These are phyloP conservation scores for Cinclus mexicanus DNA, from an alignment of 2,113 vertebrate species.

Conservation along the genomic window DNA sequence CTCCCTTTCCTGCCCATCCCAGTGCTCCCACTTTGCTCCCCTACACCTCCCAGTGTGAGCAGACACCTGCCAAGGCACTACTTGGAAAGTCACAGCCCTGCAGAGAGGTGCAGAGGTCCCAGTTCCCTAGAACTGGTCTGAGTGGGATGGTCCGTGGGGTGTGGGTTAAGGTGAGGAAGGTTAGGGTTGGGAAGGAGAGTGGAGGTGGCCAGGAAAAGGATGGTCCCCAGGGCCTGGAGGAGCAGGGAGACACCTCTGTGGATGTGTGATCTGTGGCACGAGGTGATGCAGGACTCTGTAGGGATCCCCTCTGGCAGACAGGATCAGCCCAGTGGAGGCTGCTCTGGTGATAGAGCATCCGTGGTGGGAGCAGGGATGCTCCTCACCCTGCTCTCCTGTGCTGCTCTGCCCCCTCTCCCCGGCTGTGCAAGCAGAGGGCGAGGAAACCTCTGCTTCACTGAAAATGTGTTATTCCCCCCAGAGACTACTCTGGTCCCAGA, in stretches of 20 bases:
- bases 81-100: not conserved
- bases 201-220: not conserved
- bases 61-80: fast-evolving
- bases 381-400: not conserved
- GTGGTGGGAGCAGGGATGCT: not conserved
- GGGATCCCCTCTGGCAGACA: not conserved
- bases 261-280: fast-evolving
- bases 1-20: not conserved
- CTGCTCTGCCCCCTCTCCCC: not conserved
- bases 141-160: fast-evolving
- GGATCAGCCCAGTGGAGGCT: not conserved
- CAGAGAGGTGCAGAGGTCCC: too few species aligned
- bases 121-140: fast-evolving
- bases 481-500: constrained; percentile 13
- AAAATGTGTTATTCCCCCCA: constrained; percentile 36
- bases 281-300: not conserved
- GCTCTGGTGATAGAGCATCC: not conserved
- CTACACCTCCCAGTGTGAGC: not conserved
- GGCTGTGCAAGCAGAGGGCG: not conserved
- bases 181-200: not conserved
- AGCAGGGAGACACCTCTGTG: not conserved
- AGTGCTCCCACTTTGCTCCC: not conserved
- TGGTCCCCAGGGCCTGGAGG: not conserved
- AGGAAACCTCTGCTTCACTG: not conserved
- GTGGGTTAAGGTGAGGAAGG: not conserved